A percentile compares a stretch with the other conserved stretches of the same genome.
phyloP scores from a whole-genome alignment of 2,888 invertebrate species.

The Biston stratarius region DNA sequence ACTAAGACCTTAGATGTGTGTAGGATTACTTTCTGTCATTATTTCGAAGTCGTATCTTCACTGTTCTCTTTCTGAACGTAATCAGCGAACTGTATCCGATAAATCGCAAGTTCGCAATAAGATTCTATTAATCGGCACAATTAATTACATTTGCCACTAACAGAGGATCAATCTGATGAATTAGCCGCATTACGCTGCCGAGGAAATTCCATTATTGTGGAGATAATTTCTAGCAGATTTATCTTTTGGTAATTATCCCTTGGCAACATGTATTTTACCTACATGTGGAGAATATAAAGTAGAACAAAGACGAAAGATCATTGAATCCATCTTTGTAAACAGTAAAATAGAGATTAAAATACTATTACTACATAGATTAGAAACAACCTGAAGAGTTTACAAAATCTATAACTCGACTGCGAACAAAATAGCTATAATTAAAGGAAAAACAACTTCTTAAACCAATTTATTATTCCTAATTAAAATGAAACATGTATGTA shows the following conservation, averaged over 20 bases:
- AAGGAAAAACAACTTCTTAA: no score
- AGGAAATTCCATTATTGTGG: constrained; percentile 10
- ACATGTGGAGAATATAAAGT: no score
- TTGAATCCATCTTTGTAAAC: no score
- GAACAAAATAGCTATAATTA: no score
- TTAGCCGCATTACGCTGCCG: constrained; percentile 17
- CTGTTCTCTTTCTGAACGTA: not conserved
- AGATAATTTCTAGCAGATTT: constrained; percentile 4
- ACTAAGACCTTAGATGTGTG: no score
- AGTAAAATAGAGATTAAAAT: no score
- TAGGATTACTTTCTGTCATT: not conserved
- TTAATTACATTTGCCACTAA: constrained; percentile 38
- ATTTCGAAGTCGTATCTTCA: not conserved
- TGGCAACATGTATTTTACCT: not conserved
- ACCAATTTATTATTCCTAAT: no score
- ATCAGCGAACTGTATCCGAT: constrained; percentile 20
- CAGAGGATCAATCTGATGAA: constrained; percentile 31
- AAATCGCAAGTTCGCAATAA: constrained; percentile 31
- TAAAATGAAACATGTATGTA: no score
- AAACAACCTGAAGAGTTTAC: no score
- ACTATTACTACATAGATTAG: no score
- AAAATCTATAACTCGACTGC: no score
- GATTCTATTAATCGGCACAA: constrained; percentile 36
- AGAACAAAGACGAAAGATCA: no score
- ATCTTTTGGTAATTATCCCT: not conserved